Evolutionary conservation across 2,888 invertebrate species (phyloP), one percentile per base, ranked within the genome.

Genomic region (Mechanitis messenoides): DNA sequence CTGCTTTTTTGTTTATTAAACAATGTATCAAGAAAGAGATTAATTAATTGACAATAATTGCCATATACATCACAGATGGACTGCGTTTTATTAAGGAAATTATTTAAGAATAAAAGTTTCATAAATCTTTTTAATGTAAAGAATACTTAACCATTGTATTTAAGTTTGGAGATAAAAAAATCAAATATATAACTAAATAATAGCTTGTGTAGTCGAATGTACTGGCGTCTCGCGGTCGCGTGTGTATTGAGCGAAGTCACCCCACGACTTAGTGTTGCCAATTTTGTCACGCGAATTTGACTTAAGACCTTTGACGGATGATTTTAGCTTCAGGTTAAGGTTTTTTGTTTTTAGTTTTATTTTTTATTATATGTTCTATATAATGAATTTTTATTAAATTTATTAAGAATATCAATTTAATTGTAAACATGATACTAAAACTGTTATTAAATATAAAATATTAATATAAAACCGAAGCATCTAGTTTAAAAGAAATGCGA

Each of bases 221-320:
- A 73, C 70, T 57, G 79, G 78, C 79, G 78, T 72, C 79, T 69
- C 63, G 59, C 60, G 71, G 80, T 76, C 79, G 78, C 76, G 65
- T 72, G 72, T 75, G 74, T 75, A 78, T 75, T 71, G 73, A 73
- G 68, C 74, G 62, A 65, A 63, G 62, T 58, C 63, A 62, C 63
- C 60, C 62, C 55, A 53, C 64, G 68, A 62, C 60, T 59, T 50
- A 58, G 62, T 61, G 62, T 59, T 66, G 66, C 66, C 66, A 66
- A 66, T 55, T 64, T 58, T 66, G 64, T 66, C 58, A 63, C 55
- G 54, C 54, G 12, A 54, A 54, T 50, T 50, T 50, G 28, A 50
- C 31, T 31, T 50, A 50, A 31, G 11, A 50, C 7, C 50, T 31
- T 11, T 31, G 50, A 50, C 31, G 9, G 47, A 50, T 20, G 50